These are phyloP conservation scores for Lutjanus campechanus DNA, from an alignment of 2,797 vertebrate species.

Conservation along the genomic window DNA sequence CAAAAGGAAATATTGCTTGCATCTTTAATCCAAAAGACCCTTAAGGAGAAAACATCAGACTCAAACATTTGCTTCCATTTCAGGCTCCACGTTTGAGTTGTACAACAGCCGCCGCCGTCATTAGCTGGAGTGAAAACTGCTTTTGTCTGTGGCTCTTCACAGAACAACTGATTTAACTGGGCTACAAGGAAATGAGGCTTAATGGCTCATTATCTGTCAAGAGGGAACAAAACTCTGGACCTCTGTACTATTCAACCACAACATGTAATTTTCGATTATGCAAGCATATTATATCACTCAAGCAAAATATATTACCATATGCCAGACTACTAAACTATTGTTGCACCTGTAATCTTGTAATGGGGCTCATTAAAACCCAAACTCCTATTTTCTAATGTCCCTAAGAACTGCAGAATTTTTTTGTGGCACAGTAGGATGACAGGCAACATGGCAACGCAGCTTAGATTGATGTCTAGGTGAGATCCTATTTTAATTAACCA, in stretches of 20 bases:
- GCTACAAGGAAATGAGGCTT: background rate
- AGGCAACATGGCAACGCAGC: background rate
- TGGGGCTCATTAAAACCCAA: background rate
- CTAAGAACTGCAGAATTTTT: background rate
- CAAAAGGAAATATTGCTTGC: background rate
- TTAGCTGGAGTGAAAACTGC: background rate
- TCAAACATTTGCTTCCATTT: background rate
- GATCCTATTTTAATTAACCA: constrained; percentile 4
- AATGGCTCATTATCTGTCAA: constrained; percentile 7
- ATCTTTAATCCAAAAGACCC: background rate
- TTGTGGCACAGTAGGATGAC: background rate
- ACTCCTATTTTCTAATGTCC: background rate
- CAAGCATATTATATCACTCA: background rate
- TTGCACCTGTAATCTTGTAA: background rate
- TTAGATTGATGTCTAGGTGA: background rate
- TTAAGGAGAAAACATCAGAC: background rate
- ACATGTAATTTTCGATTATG: background rate
- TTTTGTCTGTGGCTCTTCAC: background rate
- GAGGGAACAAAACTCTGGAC: background rate
- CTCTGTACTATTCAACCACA: background rate
- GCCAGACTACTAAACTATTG: background rate
- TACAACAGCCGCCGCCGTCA: background rate
- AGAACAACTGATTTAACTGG: background rate
- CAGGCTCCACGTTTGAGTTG: background rate
- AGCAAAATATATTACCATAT: background rate